Evolutionary conservation across 2,113 vertebrate genomes (phyloP).

Genomic region (Emydocephalus ijimae): DNA sequence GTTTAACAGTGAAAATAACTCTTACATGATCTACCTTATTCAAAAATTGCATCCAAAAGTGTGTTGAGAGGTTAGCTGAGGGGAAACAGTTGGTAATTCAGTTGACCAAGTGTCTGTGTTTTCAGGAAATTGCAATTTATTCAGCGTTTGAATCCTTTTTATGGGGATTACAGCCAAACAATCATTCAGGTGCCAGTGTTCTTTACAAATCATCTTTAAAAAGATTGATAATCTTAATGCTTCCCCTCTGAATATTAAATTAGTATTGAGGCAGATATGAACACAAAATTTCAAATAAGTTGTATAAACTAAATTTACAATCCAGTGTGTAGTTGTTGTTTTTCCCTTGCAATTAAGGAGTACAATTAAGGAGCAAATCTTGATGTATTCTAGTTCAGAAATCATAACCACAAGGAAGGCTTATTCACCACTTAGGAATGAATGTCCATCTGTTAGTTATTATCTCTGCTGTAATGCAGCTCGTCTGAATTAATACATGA

Average conservation of each 20-base stretch:
- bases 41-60: not conserved
- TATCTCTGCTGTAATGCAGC: constrained; percentile 54
- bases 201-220: constrained; percentile 10
- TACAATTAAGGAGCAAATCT: constrained; percentile 44
- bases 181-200: not conserved
- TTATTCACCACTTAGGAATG: constrained; percentile 69
- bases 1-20: not conserved
- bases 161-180: constrained; percentile 1
- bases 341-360: constrained; percentile 24
- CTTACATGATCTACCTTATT: not conserved
- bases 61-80: not conserved
- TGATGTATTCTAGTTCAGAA: constrained; percentile 58
- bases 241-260: not conserved
- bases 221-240: not conserved
- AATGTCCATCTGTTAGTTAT: constrained; percentile 68
- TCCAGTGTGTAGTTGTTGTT: constrained; percentile 29
- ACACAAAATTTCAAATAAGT: not conserved
- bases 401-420: constrained; percentile 59
- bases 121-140: constrained; percentile 9
- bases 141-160: constrained; percentile 7
- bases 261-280: not conserved
- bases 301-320: constrained; percentile 5
- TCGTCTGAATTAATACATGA: constrained; percentile 46
- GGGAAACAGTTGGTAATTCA: constrained; percentile 5
- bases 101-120: not conserved